Evolutionary conservation across 2,797 vertebrate genomes (phyloP).

Genomic region (Parauchenoglanis ngamensis): DNA sequence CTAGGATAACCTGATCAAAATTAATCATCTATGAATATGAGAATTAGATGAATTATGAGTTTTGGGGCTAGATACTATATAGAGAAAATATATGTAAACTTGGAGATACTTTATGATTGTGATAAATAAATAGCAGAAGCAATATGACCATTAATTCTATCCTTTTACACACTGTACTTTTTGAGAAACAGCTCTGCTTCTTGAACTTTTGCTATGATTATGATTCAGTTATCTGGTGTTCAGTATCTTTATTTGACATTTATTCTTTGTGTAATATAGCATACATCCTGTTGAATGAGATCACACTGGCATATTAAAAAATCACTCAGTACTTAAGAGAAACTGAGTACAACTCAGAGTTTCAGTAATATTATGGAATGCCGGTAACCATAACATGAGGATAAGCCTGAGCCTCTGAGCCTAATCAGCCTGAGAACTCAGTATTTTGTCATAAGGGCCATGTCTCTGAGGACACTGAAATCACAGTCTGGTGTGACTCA

Average conservation of each 20-base stretch:
- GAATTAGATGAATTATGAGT: not conserved
- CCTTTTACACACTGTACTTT: not conserved
- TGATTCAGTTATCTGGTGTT: not conserved
- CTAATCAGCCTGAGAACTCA: slow-evolving; percentile 27
- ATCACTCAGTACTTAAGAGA: slow-evolving; percentile 19
- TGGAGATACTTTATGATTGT: not conserved
- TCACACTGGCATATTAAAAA: slow-evolving; percentile 33
- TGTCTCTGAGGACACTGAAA: slow-evolving; percentile 33
- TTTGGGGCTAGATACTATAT: not conserved
- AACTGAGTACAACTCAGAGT: slow-evolving; percentile 30
- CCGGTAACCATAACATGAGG: slow-evolving; percentile 40
- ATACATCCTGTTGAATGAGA: slow-evolving; percentile 6
- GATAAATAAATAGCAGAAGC: not conserved
- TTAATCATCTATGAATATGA: not conserved
- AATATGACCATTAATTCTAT: not conserved
- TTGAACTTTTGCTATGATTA: not conserved
- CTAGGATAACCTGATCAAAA: not conserved
- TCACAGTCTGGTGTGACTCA: slow-evolving; percentile 41
- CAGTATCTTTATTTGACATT: slow-evolving; percentile 8
- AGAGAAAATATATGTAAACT: not conserved
- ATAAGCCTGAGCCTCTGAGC: slow-evolving; percentile 17
- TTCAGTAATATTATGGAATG: slow-evolving; percentile 33
- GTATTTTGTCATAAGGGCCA: slow-evolving; percentile 30
- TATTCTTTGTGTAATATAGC: not conserved
- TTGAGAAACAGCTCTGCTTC: not conserved